A percentile compares a stretch with the other conserved stretches of the same genome.
These are phyloP conservation scores for Idaea biselata DNA, from an alignment of 2,888 invertebrate species.

Conservation along the genomic window DNA sequence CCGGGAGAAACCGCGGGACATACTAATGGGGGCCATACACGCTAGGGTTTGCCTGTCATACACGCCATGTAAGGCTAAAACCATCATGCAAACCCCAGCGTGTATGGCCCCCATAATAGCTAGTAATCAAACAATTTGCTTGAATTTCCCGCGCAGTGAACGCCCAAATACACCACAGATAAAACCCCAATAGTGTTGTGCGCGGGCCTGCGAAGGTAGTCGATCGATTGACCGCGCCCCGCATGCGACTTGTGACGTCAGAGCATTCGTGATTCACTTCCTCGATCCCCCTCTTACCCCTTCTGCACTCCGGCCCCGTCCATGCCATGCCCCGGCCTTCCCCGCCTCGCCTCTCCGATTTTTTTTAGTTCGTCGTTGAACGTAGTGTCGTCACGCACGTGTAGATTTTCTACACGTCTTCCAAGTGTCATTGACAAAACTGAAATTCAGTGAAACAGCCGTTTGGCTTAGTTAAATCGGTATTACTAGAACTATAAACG, in stretches of 20 bases:
- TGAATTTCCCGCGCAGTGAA: not conserved
- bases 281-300: not conserved
- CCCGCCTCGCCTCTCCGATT: not conserved
- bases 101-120: no score
- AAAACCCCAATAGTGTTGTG: not conserved
- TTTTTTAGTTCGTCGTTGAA: not conserved
- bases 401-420: constrained; percentile 2
- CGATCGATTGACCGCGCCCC: not conserved
- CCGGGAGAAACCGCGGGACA: no score
- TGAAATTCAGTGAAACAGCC: constrained; percentile 33
- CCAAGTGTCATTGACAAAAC: constrained; percentile 30
- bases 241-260: not conserved
- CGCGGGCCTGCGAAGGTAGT: not conserved
- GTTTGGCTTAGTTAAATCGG: constrained; percentile 21
- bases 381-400: constrained; percentile 4
- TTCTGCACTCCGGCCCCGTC: no score
- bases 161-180: not conserved
- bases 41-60: no score
- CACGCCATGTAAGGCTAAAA: no score
- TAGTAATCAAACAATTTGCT: not conserved
- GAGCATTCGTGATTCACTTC: not conserved
- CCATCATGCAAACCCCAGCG: no score
- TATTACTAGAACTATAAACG: not conserved
- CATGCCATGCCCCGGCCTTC: no score
- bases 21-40: no score